Evolutionary conservation across 2,113 vertebrate species (phyloP), one percentile per base, ranked within the genome.

Genomic region (Bucco capensis): DNA sequence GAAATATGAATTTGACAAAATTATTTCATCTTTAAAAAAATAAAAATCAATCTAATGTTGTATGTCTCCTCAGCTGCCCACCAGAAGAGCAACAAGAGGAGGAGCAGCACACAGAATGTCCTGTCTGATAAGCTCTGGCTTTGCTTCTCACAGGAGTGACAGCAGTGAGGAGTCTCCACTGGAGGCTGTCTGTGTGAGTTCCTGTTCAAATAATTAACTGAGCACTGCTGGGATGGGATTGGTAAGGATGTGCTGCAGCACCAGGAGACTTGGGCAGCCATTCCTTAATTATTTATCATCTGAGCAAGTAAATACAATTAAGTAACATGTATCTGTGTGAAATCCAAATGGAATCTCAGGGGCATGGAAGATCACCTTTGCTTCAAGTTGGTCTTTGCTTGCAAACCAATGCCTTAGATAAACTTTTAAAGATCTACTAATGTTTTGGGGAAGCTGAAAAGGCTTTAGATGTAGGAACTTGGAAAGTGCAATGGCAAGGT

Each of bases 271-370:
- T 76, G 71, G 75, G 51, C 62, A 76, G 67, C 49, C 54, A 0
- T 60, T 79, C 62, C 60, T 88, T 69, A 89, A 91, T 92, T 91
- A 91, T 94, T 94, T 78, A 92, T 91, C 77, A 95, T 81, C 73
- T 86, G 74, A 89, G 92, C 38, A 95, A 92, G 88, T 84, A 93
- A 83, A 89, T 81, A 84, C 47, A 93, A 93, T 93, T 89, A 92
- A 77, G 51, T 25, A 86, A 89, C 73, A 90, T 19, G 23, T 77
- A 66, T 44, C 78, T 56, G 51, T 65, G 61, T 64, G 73, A 93
- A 84, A 84, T 78, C 78, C 56, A 89, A 71, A 92, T 74, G 77
- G 10, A 77, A 54, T 95, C 89, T 81, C 81, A 84, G 70, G 74
- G 61, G 87, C 58, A 66, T 0, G 1, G 25, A 73, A 88, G 64